A percentile compares a stretch with the other conserved stretches of the same genome.
Conservation (phyloP, 2,797 vertebrate genomes). For the Syngnathus acus region DNA sequence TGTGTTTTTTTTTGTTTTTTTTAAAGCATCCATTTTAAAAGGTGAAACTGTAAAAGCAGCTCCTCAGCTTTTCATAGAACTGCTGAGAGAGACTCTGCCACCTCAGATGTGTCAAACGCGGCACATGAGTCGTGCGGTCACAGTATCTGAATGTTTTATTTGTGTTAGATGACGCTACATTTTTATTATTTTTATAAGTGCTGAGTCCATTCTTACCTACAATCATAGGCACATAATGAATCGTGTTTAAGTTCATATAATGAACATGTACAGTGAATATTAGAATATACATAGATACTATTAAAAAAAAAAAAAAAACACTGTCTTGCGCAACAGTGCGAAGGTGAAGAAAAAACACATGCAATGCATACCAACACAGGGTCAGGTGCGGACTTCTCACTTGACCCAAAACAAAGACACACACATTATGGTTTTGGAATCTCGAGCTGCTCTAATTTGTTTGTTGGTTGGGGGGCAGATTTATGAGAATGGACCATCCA, state of each 20-base stretch:
- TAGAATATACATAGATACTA: neutral
- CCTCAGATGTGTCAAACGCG: conserved; percentile 14
- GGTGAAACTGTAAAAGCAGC: conserved; percentile 2
- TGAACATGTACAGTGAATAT: no score
- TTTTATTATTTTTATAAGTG: no score
- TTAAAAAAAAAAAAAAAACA: neutral
- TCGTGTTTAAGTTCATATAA: no score
- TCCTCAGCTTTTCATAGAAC: conserved; percentile 20
- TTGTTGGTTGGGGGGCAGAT: conserved; percentile 16
- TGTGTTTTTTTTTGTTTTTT: neutral
- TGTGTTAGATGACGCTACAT: neutral
- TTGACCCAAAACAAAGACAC: neutral
- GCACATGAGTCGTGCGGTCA: conserved; percentile 28
- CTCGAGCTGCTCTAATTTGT: neutral
- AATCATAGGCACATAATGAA: neutral
- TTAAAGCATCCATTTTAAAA: neutral
- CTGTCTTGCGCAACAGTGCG: neutral
- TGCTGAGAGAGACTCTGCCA: conserved; percentile 30
- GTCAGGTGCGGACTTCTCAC: neutral
- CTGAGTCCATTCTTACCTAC: no score
- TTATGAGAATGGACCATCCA: conserved; percentile 26
- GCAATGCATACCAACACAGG: neutral
- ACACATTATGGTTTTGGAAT: neutral
- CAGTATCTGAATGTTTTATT: neutral
- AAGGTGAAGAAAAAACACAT: neutral